Conservation (phyloP, 2,888 invertebrate genomes). For the Synergus itoensis region DNA sequence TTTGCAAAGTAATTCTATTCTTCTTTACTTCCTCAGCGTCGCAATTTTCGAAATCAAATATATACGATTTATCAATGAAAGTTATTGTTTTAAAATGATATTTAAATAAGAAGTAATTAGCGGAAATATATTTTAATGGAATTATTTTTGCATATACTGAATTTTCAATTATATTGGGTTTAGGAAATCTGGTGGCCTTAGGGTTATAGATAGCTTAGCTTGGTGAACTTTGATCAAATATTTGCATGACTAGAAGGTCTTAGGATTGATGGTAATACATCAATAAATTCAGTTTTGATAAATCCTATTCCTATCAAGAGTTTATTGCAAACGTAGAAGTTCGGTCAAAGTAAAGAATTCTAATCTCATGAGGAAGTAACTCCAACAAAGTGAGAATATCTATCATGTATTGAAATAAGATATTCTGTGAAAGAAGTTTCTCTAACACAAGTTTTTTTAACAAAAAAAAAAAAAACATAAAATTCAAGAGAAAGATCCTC, state of each 20-base stretch:
- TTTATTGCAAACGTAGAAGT: neutral
- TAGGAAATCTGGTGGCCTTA: neutral
- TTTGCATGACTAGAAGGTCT: neutral
- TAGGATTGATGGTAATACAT: neutral
- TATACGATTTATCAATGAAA: neutral
- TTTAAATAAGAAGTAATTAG: neutral
- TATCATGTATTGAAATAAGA: neutral
- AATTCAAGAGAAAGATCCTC: neutral
- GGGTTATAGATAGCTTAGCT: neutral
- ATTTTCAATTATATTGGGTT: neutral
- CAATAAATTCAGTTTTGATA: neutral
- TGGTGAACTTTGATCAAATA: constrained; percentile 1
- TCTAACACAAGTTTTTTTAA: neutral
- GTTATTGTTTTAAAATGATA: neutral
- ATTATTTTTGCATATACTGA: neutral
- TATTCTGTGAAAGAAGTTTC: neutral
- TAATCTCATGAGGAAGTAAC: neutral
- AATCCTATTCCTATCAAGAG: neutral
- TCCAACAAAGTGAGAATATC: neutral
- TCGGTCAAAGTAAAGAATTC: neutral
- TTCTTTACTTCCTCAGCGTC: neutral
- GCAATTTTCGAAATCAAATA: neutral
- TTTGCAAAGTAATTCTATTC: neutral
- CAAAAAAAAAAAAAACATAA: neutral
- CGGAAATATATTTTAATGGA: too few relatives aligned